phyloP scores from a whole-genome alignment of 2,888 invertebrate genomes.

The Lamellibrachia satsuma region DNA sequence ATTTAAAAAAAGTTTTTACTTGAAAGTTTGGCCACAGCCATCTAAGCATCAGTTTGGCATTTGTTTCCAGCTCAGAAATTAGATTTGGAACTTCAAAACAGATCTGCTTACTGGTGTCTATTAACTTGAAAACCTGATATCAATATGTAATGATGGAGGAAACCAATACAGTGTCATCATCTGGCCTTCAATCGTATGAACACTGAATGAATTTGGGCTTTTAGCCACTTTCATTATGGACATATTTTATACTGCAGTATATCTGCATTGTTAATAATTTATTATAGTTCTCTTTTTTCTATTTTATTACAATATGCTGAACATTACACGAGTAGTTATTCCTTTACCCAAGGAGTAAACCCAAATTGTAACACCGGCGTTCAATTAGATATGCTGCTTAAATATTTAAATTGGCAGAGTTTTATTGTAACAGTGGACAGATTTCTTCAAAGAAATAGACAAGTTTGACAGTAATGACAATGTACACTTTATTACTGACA shows the following conservation, averaged over 20 bases:
- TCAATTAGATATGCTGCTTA: no score
- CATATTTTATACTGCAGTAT: background rate
- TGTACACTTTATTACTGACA: background rate
- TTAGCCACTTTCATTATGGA: background rate
- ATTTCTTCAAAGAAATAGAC: background rate
- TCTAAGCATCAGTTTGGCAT: background rate
- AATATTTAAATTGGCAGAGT: no score
- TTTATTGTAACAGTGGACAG: no score
- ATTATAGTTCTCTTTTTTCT: background rate
- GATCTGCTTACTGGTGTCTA: background rate
- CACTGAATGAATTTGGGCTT: background rate
- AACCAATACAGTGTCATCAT: background rate
- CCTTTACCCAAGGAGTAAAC: no score
- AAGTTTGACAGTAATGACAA: background rate
- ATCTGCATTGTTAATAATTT: background rate
- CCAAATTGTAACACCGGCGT: no score
- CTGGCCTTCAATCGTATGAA: background rate
- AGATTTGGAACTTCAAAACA: conserved; percentile 12
- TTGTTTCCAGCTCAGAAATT: background rate
- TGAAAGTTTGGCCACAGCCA: background rate
- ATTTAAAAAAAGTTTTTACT: background rate
- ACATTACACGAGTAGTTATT: no score
- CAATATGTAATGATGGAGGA: background rate
- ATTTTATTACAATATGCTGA: background rate
- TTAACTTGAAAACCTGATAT: background rate